Evolutionary conservation across 2,797 vertebrate species (phyloP), one percentile per base, ranked within the genome.

Genomic region (Erethizon dorsatum): DNA sequence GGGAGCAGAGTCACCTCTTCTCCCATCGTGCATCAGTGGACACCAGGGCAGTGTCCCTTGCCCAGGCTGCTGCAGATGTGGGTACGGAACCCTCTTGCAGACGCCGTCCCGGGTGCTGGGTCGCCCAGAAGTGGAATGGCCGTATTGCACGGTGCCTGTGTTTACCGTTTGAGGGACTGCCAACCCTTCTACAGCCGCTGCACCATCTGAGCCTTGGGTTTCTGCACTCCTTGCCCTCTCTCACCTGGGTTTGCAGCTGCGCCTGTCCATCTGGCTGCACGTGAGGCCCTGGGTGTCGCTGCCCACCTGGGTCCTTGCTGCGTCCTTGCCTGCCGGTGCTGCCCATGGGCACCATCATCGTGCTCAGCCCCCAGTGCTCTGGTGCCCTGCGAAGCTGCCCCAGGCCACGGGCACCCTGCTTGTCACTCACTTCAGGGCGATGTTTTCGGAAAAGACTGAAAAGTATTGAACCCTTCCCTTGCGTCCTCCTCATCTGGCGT

Each of bases 81-180:
- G 1, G 2, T 4, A 2, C 18, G 41, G 22, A 17, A 7, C 22
- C 3, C 17, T 56, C 50, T 18, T 59, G 1, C 1, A 33, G 78
- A 20, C 15, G 24, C 50, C 2, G 2, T 18, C 12, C 37, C 26
- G 4, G 14, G 33, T 13, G 50, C 26, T 18, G 54, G 47, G n/a
- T 11, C 0, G 15, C 57, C 69, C 69, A 47, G 78, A 1, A 3
- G 57, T n/a, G 59, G 50, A 14, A 13, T 12, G 13, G 4, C 6
- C 12, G 14, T 41, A 2, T 20, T 1, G 5, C 2, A 4, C 24
- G 18, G 26, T 28, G 7, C 15, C 37, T 47, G 17, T 28, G 15
- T 63, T 45, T 31, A 2, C 47, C 73, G 37, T 24, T 52, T 63
- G 28, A 33, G 83, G 37, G 65, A 3, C 56, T 2, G 6, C 26